phyloP scores from a whole-genome alignment of 2,113 vertebrate species.

The Nipponia nippon region DNA sequence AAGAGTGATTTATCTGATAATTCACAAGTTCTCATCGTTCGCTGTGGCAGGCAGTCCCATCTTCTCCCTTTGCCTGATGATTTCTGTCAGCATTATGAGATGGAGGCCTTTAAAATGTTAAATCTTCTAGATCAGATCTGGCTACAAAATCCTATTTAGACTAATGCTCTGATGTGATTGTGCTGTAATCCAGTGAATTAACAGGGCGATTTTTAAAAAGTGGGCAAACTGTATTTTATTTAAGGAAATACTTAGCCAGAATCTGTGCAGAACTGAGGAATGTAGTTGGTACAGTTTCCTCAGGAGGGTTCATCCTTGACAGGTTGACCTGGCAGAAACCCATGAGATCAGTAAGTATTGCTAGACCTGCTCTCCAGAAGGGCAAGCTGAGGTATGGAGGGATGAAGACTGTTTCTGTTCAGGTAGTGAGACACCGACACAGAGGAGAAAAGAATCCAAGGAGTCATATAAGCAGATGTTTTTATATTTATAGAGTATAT shows the following conservation, averaged over 20 bases:
- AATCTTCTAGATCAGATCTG: neutral
- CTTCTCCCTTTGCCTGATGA: neutral
- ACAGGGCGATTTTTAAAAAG: neutral
- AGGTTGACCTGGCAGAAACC: neutral
- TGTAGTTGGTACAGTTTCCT: neutral
- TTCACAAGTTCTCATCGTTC: neutral
- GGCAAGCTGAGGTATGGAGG: neutral
- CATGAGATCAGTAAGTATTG: neutral
- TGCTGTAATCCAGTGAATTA: conserved; percentile 34
- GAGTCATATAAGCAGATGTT: neutral
- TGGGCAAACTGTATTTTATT: neutral
- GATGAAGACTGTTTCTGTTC: neutral
- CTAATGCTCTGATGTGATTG: conserved; percentile 8
- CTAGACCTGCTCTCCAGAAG: neutral
- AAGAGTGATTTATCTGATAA: neutral
- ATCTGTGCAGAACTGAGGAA: neutral
- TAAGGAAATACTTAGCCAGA: neutral
- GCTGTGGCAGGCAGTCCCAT: neutral
- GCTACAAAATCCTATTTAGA: conserved; percentile 17
- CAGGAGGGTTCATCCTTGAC: neutral
- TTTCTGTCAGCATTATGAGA: neutral
- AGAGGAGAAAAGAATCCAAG: neutral
- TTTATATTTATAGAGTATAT: neutral
- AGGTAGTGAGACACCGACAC: neutral
- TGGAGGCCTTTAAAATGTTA: neutral